Percentiles rank a stretch among this genome's conserved stretches.
Evolutionary conservation across 2,888 invertebrate genomes (phyloP).

Genomic region (Pollenia labialis): DNA sequence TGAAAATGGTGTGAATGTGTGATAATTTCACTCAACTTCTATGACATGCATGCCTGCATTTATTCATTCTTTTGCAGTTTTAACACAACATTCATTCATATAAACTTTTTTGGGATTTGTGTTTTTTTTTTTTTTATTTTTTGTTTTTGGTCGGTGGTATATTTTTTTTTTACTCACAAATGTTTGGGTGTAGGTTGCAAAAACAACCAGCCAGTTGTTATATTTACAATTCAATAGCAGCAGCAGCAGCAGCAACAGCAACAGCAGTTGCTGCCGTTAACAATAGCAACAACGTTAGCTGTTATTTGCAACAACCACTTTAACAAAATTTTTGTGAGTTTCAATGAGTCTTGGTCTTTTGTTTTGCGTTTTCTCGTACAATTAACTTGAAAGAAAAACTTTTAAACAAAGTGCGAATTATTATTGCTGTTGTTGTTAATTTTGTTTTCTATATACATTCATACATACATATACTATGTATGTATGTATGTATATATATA

Average conservation of each 20-base stretch:
- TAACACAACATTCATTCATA: slow-evolving; percentile 43
- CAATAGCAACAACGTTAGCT: slow-evolving; percentile 18
- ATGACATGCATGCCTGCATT: slow-evolving; percentile 70
- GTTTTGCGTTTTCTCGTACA: slow-evolving; percentile 74
- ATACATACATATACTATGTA: too few species aligned
- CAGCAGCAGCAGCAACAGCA: slow-evolving; percentile 1
- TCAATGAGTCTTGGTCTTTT: slow-evolving; percentile 73
- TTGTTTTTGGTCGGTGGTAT: slow-evolving; percentile 11
- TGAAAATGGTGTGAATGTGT: slow-evolving; percentile 78
- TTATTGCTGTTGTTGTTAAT: slow-evolving; percentile 65
- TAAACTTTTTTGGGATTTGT: slow-evolving; percentile 60
- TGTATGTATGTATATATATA: neutral
- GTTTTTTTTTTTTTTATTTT: slow-evolving; percentile 35
- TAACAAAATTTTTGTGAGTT: slow-evolving; percentile 66
- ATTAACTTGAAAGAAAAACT: slow-evolving; percentile 75
- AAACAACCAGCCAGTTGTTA: slow-evolving; percentile 49
- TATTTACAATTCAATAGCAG: slow-evolving; percentile 19
- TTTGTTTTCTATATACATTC: slow-evolving; percentile 30
- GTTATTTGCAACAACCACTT: slow-evolving; percentile 63
- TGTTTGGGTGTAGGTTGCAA: slow-evolving; percentile 14
- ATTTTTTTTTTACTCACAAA: slow-evolving; percentile 17
- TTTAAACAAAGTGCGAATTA: slow-evolving; percentile 75
- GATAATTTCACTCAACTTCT: slow-evolving; percentile 77
- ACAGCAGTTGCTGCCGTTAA: neutral
- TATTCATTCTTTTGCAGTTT: slow-evolving; percentile 49